phyloP scores from a whole-genome alignment of 1,140 invertebrate species.

The Drosophila lini region DNA sequence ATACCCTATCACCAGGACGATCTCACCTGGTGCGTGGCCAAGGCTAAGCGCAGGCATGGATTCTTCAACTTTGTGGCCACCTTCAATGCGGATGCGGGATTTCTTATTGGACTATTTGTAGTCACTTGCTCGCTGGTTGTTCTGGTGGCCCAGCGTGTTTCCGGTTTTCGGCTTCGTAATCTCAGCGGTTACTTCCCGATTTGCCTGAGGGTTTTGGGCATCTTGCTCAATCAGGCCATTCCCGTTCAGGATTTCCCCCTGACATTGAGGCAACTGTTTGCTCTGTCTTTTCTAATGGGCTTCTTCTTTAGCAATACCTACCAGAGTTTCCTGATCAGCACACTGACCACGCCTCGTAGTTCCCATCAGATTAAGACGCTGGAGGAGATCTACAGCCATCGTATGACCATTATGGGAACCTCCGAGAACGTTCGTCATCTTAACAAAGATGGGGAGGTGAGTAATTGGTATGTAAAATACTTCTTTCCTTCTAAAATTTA shows the following conservation, averaged over 20 bases:
- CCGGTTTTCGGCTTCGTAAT: slow-evolving; percentile 11
- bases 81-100: slow-evolving; percentile 52
- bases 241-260: slow-evolving; percentile 22
- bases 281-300: slow-evolving; percentile 55
- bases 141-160: slow-evolving; percentile 44
- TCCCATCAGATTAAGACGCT: slow-evolving; percentile 64
- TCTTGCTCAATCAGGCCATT: slow-evolving; percentile 66
- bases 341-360: slow-evolving; percentile 68
- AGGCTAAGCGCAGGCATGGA: slow-evolving; percentile 56
- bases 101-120: slow-evolving; percentile 56
- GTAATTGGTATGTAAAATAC: neutral
- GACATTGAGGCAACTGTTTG: slow-evolving; percentile 50
- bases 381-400: slow-evolving; percentile 65
- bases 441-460: slow-evolving; percentile 75
- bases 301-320: slow-evolving; percentile 78
- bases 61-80: slow-evolving; percentile 76
- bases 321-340: slow-evolving; percentile 79
- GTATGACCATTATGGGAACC: slow-evolving; percentile 75
- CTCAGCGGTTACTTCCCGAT: slow-evolving; percentile 55
- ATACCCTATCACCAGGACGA: slow-evolving; percentile 78
- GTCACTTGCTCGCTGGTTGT: slow-evolving; percentile 52
- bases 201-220: slow-evolving; percentile 55
- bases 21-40: slow-evolving; percentile 80
- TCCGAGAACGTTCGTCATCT: slow-evolving; percentile 74
- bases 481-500: neutral